Base-by-base conservation (phyloP, 2,797 vertebrate species). In the Eutrigla gurnardus region DNA sequence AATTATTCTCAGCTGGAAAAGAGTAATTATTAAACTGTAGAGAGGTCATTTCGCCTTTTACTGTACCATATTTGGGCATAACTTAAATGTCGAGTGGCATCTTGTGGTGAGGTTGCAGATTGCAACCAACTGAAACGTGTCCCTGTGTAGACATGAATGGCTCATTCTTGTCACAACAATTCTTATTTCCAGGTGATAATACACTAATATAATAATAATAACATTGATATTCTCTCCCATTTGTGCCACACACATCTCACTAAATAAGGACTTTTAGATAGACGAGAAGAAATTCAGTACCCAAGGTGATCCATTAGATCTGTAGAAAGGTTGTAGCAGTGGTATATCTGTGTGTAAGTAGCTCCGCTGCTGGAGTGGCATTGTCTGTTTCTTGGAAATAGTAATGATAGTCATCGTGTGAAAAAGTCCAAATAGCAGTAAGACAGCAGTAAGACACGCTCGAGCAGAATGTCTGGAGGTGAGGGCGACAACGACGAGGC, bases 311-410 rank as follows among this genome's bases (percentile, higher is more conserved):
- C 53, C 59, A 60, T 63, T 37, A 72, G 73, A 4, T 63, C 15
- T 68, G 7, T 46, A n/a, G 47, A 59, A 58, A 37, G 11, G 14
- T 32, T 15, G 25, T 47, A 65, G 42, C 7, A 35, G 47, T 47
- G 17, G 14, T 8, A n/a, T 36, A 32, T 82, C 18, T 53, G 35
- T 17, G 36, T 25, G 17, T 47, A 7, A 39, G 11, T 39, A n/a
- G 7, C 13, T 49, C 32, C 0, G 0, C 39, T 54, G 8, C 54
- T 46, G 11, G 36, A 57, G 11, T 61, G 1, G 6, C 43, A 7
- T 12, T 17, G 52, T 49, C 25, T 71, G 60, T 68, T 82, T 35
- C 43, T 25, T 14, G 39, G 65, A 77, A 50, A 25, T 25, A 25
- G 25, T 46, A 14, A 60, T 33, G 42, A 54, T 7, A 52, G 33